Evolutionary conservation across 1,140 invertebrate species (phyloP).

Genomic region (Drosophila yakuba): DNA sequence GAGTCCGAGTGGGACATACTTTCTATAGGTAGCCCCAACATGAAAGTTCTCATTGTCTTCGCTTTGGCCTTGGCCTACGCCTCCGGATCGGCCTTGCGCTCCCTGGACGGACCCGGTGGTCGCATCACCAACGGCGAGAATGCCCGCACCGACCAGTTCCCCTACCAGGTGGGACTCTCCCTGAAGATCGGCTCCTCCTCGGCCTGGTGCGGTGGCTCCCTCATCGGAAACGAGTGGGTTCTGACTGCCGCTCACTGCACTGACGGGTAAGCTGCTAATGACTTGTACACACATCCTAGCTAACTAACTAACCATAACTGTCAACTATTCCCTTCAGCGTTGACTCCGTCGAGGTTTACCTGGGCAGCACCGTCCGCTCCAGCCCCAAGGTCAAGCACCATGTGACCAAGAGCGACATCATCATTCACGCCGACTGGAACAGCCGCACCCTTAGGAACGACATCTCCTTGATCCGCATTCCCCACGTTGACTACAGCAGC

Average conservation of each 20-base stretch:
- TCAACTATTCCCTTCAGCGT: slow-evolving; percentile 21
- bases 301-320: not conserved
- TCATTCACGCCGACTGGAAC: slow-evolving; percentile 85
- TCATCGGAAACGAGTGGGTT: slow-evolving; percentile 86
- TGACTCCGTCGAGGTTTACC: slow-evolving; percentile 59
- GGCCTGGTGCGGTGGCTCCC: slow-evolving; percentile 86
- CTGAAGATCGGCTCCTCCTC: slow-evolving; percentile 61
- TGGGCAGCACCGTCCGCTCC: slow-evolving; percentile 56
- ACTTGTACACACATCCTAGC: not conserved
- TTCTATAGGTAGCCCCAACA: slow-evolving; percentile 45
- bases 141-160: slow-evolving; percentile 76
- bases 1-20: slow-evolving; percentile 28
- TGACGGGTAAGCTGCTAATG: slow-evolving; percentile 63
- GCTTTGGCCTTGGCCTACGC: slow-evolving; percentile 71
- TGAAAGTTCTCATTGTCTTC: slow-evolving; percentile 76
- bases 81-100: slow-evolving; percentile 56
- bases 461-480: slow-evolving; percentile 85
- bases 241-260: slow-evolving; percentile 87
- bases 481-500: slow-evolving; percentile 45
- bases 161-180: slow-evolving; percentile 81
- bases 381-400: slow-evolving; percentile 67
- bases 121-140: slow-evolving; percentile 81
- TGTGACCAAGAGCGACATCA: slow-evolving; percentile 53
- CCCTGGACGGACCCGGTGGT: slow-evolving; percentile 44
- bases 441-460: slow-evolving; percentile 84